Conservation (phyloP, 2,113 vertebrate species). For the Mungos mungo region DNA sequence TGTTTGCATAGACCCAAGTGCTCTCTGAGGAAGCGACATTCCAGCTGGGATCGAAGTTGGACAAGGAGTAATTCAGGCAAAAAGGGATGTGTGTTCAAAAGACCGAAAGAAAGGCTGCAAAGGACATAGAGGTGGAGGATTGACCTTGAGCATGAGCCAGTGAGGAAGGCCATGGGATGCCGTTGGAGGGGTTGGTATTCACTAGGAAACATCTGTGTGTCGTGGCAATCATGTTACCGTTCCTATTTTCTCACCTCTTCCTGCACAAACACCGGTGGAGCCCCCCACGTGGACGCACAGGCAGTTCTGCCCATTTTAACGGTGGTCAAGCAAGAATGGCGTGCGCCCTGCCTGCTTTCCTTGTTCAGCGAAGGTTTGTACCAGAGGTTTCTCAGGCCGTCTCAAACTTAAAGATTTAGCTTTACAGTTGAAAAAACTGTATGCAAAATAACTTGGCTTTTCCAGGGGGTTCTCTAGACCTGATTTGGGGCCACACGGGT, state of each 20-base stretch:
- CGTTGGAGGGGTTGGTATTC: neutral
- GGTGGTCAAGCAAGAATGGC: neutral
- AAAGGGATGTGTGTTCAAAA: neutral
- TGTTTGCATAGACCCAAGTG: neutral
- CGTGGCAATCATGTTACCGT: neutral
- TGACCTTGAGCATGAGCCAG: neutral
- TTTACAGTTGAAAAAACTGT: neutral
- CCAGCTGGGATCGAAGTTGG: neutral
- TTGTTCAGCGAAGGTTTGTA: neutral
- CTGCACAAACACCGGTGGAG: neutral
- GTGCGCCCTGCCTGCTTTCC: neutral
- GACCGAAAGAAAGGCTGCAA: neutral
- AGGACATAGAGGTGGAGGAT: neutral
- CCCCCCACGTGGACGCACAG: neutral
- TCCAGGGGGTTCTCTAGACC: neutral
- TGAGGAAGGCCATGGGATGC: neutral
- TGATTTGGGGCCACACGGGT: neutral
- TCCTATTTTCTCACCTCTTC: neutral
- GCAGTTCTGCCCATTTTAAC: too few relatives aligned
- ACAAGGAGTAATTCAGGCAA: neutral
- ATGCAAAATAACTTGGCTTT: neutral
- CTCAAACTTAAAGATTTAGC: neutral
- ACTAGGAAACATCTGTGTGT: neutral
- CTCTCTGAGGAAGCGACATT: neutral
- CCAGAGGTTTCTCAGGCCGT: neutral